Evolutionary conservation across 2,113 vertebrate genomes (phyloP).

Genomic region (Cyphomyrus plagiostoma): DNA sequence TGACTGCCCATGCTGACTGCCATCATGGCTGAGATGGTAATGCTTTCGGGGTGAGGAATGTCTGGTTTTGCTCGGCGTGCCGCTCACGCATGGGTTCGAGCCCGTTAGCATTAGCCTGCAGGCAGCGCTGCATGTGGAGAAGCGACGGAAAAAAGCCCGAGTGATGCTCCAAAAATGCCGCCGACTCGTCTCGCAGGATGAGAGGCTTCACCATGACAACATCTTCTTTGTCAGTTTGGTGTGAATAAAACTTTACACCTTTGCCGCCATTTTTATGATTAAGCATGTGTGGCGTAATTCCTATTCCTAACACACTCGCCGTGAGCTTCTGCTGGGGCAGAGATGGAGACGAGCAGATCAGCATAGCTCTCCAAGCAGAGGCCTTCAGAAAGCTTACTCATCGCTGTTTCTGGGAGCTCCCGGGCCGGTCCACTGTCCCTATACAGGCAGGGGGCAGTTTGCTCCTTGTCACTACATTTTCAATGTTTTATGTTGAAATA

Average conservation of each 20-base stretch:
- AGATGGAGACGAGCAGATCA: not conserved
- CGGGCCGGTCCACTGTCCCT: not conserved
- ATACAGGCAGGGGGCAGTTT: not conserved
- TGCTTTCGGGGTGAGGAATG: not conserved
- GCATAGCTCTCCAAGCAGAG: not conserved
- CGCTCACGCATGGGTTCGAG: not conserved
- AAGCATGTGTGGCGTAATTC: not conserved
- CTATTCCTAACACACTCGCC: not conserved
- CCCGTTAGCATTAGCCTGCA: not conserved
- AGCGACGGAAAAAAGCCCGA: not conserved
- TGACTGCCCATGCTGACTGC: too few species aligned
- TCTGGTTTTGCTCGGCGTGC: not conserved
- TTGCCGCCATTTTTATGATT: not conserved
- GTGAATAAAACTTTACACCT: not conserved
- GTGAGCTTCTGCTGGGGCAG: too few species aligned
- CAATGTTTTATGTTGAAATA: not conserved
- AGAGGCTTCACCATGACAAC: not conserved
- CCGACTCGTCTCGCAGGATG: not conserved
- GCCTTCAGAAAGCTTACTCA: not conserved
- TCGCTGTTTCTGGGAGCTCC: not conserved
- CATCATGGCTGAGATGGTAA: not conserved
- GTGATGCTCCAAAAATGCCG: not conserved
- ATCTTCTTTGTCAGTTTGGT: not conserved
- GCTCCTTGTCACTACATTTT: not conserved
- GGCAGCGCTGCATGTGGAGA: not conserved